Percentiles rank a stretch among this genome's conserved stretches.
Conservation (phyloP, 2,797 vertebrate species). For the Labeo calbasu region DNA sequence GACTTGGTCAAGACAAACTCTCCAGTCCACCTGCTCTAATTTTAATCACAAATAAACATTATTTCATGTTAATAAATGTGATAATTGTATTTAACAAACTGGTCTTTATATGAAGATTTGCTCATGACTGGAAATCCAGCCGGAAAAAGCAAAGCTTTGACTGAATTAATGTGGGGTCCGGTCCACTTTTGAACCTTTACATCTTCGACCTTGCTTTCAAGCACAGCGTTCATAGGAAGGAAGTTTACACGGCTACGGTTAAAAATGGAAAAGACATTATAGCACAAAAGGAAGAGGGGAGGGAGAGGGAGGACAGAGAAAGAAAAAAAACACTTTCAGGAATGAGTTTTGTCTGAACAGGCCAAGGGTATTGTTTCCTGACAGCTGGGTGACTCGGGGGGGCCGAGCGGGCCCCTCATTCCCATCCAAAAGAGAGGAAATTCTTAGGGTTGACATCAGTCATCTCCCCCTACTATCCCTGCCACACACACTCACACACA, state of each 20-base stretch:
- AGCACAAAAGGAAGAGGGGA: slow-evolving; percentile 67
- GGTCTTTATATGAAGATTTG: neutral
- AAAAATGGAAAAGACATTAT: slow-evolving; percentile 88
- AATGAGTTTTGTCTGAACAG: slow-evolving; percentile 82
- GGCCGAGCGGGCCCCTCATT: slow-evolving; percentile 67
- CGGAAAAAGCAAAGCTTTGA: neutral
- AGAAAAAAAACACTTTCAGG: slow-evolving; percentile 80
- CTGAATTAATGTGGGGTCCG: slow-evolving; percentile 3
- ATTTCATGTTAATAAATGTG: neutral
- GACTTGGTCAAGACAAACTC: slow-evolving; percentile 16
- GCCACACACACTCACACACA: slow-evolving; percentile 49
- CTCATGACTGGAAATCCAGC: neutral
- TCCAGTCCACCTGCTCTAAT: neutral
- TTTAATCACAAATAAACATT: neutral
- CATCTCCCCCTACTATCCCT: slow-evolving; percentile 14
- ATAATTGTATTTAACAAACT: neutral
- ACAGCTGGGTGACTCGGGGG: slow-evolving; percentile 80
- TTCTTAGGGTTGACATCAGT: slow-evolving; percentile 81
- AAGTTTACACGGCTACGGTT: slow-evolving; percentile 80
- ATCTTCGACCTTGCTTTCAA: slow-evolving; percentile 12
- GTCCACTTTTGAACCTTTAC: slow-evolving; percentile 14
- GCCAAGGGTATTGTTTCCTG: slow-evolving; percentile 85
- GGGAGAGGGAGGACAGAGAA: slow-evolving; percentile 52
- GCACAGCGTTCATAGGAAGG: slow-evolving; percentile 75
- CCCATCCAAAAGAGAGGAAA: slow-evolving; percentile 76